Base-by-base conservation (phyloP, 2,113 vertebrate species). In the Halichoeres trimaculatus region DNA sequence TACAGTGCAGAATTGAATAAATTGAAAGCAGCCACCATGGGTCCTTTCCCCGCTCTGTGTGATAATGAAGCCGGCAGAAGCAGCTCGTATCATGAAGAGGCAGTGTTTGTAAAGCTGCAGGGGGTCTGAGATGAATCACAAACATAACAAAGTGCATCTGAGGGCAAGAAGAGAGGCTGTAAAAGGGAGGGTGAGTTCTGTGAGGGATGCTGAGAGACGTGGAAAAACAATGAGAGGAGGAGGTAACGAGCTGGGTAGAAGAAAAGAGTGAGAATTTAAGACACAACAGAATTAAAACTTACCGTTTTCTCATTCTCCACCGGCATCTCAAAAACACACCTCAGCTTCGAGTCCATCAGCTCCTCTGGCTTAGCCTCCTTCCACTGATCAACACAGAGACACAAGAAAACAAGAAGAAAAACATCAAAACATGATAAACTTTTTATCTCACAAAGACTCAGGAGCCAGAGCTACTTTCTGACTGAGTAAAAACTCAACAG, bases 261-360 rank as follows among this genome's bases (percentile, higher is more conserved):
- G 38, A 12, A 40, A 40, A 4, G 10, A 10, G 38, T 10, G 9
- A 40, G 12, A 10, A 17, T 45, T 41, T 41, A 3, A 19, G 2
- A 17, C 14, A 30, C 30, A 30, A 30, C 30, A 3, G 6, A 35
- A 47, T 48, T n/a, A 40, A 8, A 26, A 30, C 43, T 95, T 90
- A 99, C 98, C 87, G 93, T 94, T 94, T 98, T 99, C 85, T 98
- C 98, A 52, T 96, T 98, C 87, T 99, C 98, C 56, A 89, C 89
- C 40, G 98, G 98, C 89, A 99, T 94, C 87, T 99, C 98, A 90
- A 99, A 99, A 89, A 98, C 95, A 94, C 98, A 99, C 90, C 97
- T 95, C 94, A 99, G 96, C 92, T 99, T 99, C 16, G 97, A 99
- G 92, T 99, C 98, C 98, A 99, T 99, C 88, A 99, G 95, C 78